phyloP scores from a whole-genome alignment of 1,140 invertebrate genomes.

The Octopus bimaculoides region DNA sequence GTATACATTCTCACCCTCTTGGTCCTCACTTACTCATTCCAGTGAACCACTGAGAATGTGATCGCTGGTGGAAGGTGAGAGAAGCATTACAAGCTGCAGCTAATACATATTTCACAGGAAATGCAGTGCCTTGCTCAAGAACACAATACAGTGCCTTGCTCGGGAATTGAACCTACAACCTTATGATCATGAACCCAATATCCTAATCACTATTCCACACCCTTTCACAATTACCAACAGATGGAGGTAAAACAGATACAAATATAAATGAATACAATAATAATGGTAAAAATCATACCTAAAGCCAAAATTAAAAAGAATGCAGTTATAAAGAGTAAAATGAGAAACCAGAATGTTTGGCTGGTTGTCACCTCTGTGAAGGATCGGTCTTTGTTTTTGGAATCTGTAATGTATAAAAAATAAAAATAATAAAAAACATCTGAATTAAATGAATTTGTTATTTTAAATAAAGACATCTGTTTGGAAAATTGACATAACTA shows the following conservation, averaged over 20 bases:
- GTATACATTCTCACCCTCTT: too few relatives aligned
- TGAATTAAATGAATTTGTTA: not conserved
- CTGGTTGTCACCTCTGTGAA: not conserved
- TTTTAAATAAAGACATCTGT: not conserved
- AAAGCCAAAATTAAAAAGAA: not conserved
- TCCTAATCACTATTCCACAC: not conserved
- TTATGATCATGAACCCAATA: not conserved
- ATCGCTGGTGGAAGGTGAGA: too few relatives aligned
- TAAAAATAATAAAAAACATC: not conserved
- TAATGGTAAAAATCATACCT: not conserved
- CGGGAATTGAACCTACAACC: not conserved
- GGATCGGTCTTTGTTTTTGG: not conserved
- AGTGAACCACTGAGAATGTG: too few relatives aligned
- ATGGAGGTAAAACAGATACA: not conserved
- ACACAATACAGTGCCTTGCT: not conserved
- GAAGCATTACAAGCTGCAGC: too few relatives aligned
- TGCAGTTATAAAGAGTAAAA: not conserved
- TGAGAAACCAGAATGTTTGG: not conserved
- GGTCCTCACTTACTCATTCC: too few relatives aligned
- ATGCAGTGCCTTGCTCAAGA: not conserved
- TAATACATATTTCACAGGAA: not conserved
- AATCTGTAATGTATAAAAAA: constrained; percentile 5
- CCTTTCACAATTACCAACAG: not conserved
- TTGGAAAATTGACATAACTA: not conserved
- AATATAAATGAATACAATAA: not conserved